A percentile compares a stretch with the other conserved stretches of the same genome.
Conservation (phyloP, 2,113 vertebrate genomes). For the Cochlearius cochlearius region DNA sequence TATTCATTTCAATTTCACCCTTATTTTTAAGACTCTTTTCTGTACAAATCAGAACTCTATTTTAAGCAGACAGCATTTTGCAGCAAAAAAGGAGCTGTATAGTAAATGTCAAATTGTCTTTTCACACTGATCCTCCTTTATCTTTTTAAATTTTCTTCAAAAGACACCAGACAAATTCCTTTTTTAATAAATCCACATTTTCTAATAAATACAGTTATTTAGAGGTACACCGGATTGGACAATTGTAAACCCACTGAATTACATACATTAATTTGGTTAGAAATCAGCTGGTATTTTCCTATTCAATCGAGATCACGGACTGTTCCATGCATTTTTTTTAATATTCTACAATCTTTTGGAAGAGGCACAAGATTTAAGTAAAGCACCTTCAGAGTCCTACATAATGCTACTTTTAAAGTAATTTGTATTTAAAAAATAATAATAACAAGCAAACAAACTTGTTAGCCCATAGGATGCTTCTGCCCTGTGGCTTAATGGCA, state of each 20-base stretch:
- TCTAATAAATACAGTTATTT: neutral
- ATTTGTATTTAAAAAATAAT: conserved; percentile 71
- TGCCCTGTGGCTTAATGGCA: conserved; percentile 74
- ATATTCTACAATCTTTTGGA: conserved; percentile 57
- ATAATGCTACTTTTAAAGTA: conserved; percentile 70
- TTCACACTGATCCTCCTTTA: neutral
- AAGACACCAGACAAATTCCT: neutral
- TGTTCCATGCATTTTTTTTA: neutral
- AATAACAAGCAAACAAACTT: conserved; percentile 75
- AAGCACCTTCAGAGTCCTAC: conserved; percentile 67
- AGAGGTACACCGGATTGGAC: neutral
- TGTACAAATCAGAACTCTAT: neutral
- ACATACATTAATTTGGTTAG: neutral
- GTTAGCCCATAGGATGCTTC: conserved; percentile 67
- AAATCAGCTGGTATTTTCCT: conserved; percentile 9
- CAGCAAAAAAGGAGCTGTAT: neutral
- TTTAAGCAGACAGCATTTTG: neutral
- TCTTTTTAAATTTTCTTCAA: neutral
- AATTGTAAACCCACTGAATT: neutral
- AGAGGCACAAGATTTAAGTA: conserved; percentile 51
- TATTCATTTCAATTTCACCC: neutral
- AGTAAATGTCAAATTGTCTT: neutral
- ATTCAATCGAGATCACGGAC: neutral
- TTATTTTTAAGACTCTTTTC: neutral
- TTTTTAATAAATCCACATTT: neutral